Evolutionary conservation across 2,888 invertebrate species (phyloP), one percentile per base, ranked within the genome.

Genomic region (Drosophila anomelani): DNA sequence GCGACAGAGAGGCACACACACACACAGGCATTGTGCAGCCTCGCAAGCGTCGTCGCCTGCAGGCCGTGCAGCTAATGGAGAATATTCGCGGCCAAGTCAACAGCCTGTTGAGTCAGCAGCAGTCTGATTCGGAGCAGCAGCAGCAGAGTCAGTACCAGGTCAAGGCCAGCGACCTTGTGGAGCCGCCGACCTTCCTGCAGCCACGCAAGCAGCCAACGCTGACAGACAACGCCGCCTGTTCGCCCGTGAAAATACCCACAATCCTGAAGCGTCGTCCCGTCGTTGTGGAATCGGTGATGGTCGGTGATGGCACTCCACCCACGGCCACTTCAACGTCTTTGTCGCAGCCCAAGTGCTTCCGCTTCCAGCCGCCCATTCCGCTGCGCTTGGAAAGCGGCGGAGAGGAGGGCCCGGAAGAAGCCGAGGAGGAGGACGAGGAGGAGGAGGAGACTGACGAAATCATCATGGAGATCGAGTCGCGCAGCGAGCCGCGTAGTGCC

Each of bases 401-500:
- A 2, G 43, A n/a, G 13, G 43, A 20, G 4, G 20, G 3, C 20
- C 26, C 26, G 2, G 60, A 53, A 26, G 53, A 57, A 17, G 41
- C 20, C 26, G 26, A 26, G 29, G 29, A 29, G 4, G 46, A 23
- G 10, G 46, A 32, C 1, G 20, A 20, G 20, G 20, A 20, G n/a
- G 73, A 64, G 9, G 66, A 66, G 38, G 66, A 58, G 12, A 72
- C 79, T 1, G 85, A 85, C 68, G 87, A 83, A 53, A 83, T 83
- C 6, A 63, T 81, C 51, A 54, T 85, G 36, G 82, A 76, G 56
- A 74, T 83, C 2, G 60, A 85, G 20, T 53, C 74, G 0, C 43
- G 17, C 1, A 39, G 44, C 44, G 39, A 41, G 10, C 80, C 34
- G 8, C 57, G 46, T 69, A 78, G 57, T n/a, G 58, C 60, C 41